Conservation (phyloP, 2,888 invertebrate species). For the Meteorus cinctellus region DNA sequence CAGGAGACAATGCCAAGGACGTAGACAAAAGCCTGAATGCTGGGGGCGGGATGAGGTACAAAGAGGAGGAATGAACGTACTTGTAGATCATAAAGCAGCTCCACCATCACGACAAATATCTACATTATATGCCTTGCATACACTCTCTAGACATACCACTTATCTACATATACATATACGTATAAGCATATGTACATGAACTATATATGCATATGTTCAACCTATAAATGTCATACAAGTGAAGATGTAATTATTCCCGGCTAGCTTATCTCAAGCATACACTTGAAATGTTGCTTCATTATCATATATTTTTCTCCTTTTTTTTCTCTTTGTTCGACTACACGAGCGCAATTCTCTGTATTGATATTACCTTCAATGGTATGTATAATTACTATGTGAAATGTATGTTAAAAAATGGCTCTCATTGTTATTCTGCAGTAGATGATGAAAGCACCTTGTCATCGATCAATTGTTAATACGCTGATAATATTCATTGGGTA, state of each 20-base stretch:
- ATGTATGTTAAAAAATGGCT: too few relatives aligned
- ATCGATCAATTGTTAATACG: background rate
- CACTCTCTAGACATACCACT: background rate
- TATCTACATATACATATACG: background rate
- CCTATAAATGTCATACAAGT: constrained; percentile 20
- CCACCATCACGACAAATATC: constrained; percentile 31
- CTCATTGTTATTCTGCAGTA: too few relatives aligned
- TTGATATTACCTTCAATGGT: too few relatives aligned
- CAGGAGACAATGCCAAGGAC: constrained; percentile 59
- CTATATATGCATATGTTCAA: background rate
- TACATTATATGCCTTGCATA: constrained; percentile 22
- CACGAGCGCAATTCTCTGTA: background rate
- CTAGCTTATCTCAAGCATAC: constrained; percentile 13
- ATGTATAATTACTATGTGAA: too few relatives aligned
- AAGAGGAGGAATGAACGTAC: constrained; percentile 26
- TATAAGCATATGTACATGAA: background rate
- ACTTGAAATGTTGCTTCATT: constrained; percentile 8
- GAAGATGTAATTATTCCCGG: constrained; percentile 16
- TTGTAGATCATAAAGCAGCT: constrained; percentile 40
- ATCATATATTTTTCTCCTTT: background rate
- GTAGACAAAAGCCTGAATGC: constrained; percentile 63
- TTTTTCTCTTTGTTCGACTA: background rate
- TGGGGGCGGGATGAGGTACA: constrained; percentile 42
- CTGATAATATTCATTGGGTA: background rate
- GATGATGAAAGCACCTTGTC: background rate